These are phyloP conservation scores for Drosophila lowei DNA, from an alignment of 1,140 invertebrate species.

Conservation along the genomic window DNA sequence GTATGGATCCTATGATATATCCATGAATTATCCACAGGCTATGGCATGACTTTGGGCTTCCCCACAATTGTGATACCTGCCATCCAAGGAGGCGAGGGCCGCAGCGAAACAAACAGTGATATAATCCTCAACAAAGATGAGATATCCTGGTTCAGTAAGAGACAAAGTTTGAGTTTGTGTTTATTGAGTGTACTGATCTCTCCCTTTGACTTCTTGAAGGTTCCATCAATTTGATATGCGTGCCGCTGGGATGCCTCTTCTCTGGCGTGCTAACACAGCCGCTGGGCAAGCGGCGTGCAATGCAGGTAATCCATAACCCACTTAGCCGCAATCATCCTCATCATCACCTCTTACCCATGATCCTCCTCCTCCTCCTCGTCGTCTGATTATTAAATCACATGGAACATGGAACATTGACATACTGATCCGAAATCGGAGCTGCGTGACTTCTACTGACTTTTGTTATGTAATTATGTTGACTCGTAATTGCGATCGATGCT, in stretches of 20 bases:
- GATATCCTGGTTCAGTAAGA: slow-evolving; percentile 90
- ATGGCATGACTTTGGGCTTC: slow-evolving; percentile 90
- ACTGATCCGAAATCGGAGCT: slow-evolving; percentile 55
- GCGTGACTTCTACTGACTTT: slow-evolving; percentile 43
- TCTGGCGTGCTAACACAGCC: slow-evolving; percentile 88
- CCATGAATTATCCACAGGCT: slow-evolving; percentile 82
- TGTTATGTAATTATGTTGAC: slow-evolving; percentile 61
- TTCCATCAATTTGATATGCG: slow-evolving; percentile 90
- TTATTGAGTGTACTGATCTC: not conserved
- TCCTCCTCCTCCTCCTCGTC: not conserved
- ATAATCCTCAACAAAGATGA: slow-evolving; percentile 86
- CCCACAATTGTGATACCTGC: slow-evolving; percentile 90
- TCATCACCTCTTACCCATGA: slow-evolving; percentile 17
- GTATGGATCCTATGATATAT: too few species aligned
- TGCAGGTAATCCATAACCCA: slow-evolving; percentile 85
- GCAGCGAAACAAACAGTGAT: slow-evolving; percentile 81
- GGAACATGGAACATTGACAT: slow-evolving; percentile 55
- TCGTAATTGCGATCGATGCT: slow-evolving; percentile 20
- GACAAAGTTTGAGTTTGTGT: not conserved
- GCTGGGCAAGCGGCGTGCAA: slow-evolving; percentile 87
- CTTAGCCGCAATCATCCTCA: slow-evolving; percentile 46
- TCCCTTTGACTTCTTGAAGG: slow-evolving; percentile 83
- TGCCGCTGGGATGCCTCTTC: slow-evolving; percentile 89
- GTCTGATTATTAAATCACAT: slow-evolving; percentile 24
- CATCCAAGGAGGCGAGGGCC: slow-evolving; percentile 84